These are phyloP conservation scores for Pseudomyrmex dendroicus DNA, from an alignment of 1,140 invertebrate species.

Conservation along the genomic window DNA sequence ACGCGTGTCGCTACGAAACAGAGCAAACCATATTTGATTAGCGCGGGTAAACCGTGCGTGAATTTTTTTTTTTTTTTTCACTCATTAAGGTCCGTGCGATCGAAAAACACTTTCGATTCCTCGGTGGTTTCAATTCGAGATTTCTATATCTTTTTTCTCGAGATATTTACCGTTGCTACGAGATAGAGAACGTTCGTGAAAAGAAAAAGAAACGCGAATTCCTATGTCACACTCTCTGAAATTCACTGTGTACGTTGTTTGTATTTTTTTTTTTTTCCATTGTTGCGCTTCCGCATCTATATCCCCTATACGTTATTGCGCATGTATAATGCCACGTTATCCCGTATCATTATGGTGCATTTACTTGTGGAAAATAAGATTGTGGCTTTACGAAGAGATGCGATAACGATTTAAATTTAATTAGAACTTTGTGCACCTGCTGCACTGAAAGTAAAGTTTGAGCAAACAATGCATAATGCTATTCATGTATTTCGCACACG, in stretches of 20 bases:
- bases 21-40: slow-evolving; percentile 6
- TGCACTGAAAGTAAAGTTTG: not conserved
- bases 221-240: not conserved
- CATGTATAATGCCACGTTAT: slow-evolving; percentile 21
- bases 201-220: not conserved
- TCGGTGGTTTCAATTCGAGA: not conserved
- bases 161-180: not conserved
- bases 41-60: slow-evolving; percentile 1
- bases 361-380: slow-evolving; percentile 16
- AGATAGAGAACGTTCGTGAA: not conserved
- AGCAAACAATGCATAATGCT: not conserved
- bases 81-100: not conserved
- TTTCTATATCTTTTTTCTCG: not conserved
- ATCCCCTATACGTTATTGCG: not conserved
- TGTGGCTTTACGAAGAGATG: not conserved
- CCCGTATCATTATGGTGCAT: not conserved
- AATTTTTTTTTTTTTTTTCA: slow-evolving; percentile 50
- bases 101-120: not conserved
- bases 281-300: slow-evolving; percentile 44
- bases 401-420: slow-evolving; percentile 30
- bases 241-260: slow-evolving; percentile 1
- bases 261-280: slow-evolving; percentile 11
- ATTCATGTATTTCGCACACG: not conserved
- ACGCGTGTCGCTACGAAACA: slow-evolving; percentile 22
- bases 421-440: not conserved